Base-by-base conservation (phyloP, 2,113 vertebrate genomes). In the Antechinus stuartii region DNA sequence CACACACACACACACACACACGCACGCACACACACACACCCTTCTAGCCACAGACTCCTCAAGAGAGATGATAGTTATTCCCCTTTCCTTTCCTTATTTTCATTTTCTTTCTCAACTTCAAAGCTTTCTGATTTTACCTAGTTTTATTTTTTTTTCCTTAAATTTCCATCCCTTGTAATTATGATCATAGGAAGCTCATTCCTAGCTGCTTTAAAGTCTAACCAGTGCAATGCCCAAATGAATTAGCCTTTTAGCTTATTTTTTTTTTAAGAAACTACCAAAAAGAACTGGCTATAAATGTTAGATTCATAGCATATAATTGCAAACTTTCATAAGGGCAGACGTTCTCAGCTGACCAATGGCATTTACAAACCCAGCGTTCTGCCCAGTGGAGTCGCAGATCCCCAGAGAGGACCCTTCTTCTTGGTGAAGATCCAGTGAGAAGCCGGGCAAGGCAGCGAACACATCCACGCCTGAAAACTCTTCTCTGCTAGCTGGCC, bases 261-360 rank as follows among this genome's bases (percentile, higher is more conserved):
- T 50, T 47, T 47, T 47, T 93, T 94, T 91, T 57, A 94, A 95
- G 57, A 97, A 96, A 94, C 24, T 35, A 92, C 26, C 56, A 96
- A 35, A 24, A 10, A 42, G 61, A 95, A 55, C 10, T 47, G 57
- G 94, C 24, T 61, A 47, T 52, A 96, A 97, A 93, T 53, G 26
- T 22, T 95, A 57, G 30, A n/a, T 19, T 92, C 53, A 89, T 30
- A 94, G 35, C 52, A 52, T 46, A 90, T 22, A 92, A 90, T 52
- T 84, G 57, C 56, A 94, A 92, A 92, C 1, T 84, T 42, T 42
- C 19, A 84, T 42, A 42, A 42, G 68, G 42, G 25, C 90, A 27
- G 93, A 95, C 47, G 35, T 91, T 94, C 84, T 90, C 49, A 56
- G 35, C 89, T 89, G 94, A 92, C 8, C 47, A 46, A 19, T 84